A percentile compares a stretch with the other conserved stretches of the same genome.
Conservation (phyloP, 2,797 vertebrate genomes). For the Harpagifer antarcticus region DNA sequence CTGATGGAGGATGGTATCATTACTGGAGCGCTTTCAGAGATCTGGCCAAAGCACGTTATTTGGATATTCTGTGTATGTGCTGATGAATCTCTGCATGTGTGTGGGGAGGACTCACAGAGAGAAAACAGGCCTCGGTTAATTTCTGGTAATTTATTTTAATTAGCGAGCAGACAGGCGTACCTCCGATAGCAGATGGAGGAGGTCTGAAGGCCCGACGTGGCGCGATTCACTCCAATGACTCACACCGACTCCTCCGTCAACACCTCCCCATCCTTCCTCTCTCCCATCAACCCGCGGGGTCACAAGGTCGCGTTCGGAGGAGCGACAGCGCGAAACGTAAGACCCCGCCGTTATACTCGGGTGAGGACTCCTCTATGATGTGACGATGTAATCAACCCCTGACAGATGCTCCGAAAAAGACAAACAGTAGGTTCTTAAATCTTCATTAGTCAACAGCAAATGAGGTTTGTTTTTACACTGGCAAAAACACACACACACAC, state of each 20-base stretch:
- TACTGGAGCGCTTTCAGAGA: slow-evolving; percentile 27
- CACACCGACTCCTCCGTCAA: slow-evolving; percentile 45
- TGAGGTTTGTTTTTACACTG: slow-evolving; percentile 76
- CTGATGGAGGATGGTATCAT: slow-evolving; percentile 31
- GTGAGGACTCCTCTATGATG: slow-evolving; percentile 46
- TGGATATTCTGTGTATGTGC: slow-evolving; percentile 10
- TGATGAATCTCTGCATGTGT: neutral
- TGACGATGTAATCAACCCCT: slow-evolving; percentile 72
- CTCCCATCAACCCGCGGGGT: slow-evolving; percentile 50
- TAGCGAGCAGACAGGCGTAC: slow-evolving; percentile 54
- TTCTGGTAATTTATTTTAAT: slow-evolving; percentile 74
- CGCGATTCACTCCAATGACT: slow-evolving; percentile 48
- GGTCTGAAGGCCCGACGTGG: slow-evolving; percentile 39
- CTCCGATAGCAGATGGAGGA: slow-evolving; percentile 71
- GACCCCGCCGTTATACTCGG: slow-evolving; percentile 22
- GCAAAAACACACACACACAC: slow-evolving; percentile 35
- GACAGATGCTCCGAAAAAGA: slow-evolving; percentile 74
- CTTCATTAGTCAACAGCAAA: slow-evolving; percentile 81
- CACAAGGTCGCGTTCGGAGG: slow-evolving; percentile 41
- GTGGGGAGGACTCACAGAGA: slow-evolving; percentile 12
- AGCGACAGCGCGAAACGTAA: slow-evolving; percentile 64
- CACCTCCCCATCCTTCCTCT: slow-evolving; percentile 22
- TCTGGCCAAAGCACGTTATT: slow-evolving; percentile 12
- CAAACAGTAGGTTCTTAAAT: slow-evolving; percentile 78
- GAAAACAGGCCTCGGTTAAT: slow-evolving; percentile 50